A percentile compares a stretch with the other conserved stretches of the same genome.
Conservation (phyloP, 2,888 invertebrate genomes). For the Drosophila differens region DNA sequence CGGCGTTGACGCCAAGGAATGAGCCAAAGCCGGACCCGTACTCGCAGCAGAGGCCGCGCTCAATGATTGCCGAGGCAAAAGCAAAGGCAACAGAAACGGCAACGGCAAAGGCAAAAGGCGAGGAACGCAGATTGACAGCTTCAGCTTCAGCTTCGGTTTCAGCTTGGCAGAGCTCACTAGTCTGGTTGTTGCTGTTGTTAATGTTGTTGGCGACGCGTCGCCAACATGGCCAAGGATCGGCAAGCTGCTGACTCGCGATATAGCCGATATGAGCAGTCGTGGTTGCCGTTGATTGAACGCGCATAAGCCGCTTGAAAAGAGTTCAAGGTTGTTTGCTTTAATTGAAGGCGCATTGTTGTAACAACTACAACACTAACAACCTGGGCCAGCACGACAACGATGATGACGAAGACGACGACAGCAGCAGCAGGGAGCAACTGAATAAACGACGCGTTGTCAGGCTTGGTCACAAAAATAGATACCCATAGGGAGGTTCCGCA, state of each 20-base stretch:
- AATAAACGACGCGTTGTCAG: constrained; percentile 64
- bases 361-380: constrained; percentile 56
- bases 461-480: constrained; percentile 73
- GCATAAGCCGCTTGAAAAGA: constrained; percentile 73
- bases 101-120: constrained; percentile 43
- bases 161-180: constrained; percentile 41
- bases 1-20: constrained; percentile 77
- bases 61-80: constrained; percentile 33
- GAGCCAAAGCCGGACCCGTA: constrained; percentile 52
- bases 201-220: constrained; percentile 54
- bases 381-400: constrained; percentile 40
- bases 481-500: constrained; percentile 44
- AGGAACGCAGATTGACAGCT: constrained; percentile 73
- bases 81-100: constrained; percentile 22
- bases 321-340: constrained; percentile 82
- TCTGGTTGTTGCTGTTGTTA: constrained; percentile 41
- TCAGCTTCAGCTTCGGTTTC: constrained; percentile 55
- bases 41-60: constrained; percentile 31
- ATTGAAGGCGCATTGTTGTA: constrained; percentile 76
- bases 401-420: constrained; percentile 33
- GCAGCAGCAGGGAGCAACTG: constrained; percentile 52
- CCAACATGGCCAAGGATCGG: constrained; percentile 60
- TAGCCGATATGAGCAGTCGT: constrained; percentile 59
- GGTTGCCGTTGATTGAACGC: constrained; percentile 69
- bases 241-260: constrained; percentile 54